phyloP scores from a whole-genome alignment of 1,140 invertebrate genomes.

The Drosophila serrata region DNA sequence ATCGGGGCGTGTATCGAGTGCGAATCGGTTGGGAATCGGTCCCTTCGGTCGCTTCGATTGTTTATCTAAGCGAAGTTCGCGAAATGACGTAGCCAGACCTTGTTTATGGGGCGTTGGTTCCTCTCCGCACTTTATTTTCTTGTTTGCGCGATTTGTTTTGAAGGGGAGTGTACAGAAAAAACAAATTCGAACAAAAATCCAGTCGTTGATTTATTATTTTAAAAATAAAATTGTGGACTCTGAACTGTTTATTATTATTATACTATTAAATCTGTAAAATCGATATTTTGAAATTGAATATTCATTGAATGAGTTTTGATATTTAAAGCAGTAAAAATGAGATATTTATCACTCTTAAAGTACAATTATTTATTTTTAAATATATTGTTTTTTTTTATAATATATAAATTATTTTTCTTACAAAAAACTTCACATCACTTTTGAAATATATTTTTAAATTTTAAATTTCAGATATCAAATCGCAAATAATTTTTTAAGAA shows the following conservation, averaged over 20 bases:
- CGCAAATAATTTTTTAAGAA: neutral
- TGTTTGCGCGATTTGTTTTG: constrained; percentile 31
- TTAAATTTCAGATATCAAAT: too few species aligned
- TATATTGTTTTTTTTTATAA: too few species aligned
- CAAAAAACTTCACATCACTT: too few species aligned
- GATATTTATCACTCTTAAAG: too few species aligned
- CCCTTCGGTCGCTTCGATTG: constrained; percentile 11
- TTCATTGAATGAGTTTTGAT: too few species aligned
- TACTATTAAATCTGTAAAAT: too few species aligned
- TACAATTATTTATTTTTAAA: too few species aligned
- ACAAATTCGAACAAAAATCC: neutral
- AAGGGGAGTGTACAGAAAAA: constrained; percentile 5
- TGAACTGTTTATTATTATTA: neutral
- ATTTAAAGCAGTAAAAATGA: too few species aligned
- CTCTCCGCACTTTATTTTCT: constrained; percentile 29
- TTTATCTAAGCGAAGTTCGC: constrained; percentile 39
- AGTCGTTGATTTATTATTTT: neutral
- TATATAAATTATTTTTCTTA: too few species aligned
- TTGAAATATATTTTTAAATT: too few species aligned
- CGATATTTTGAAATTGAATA: too few species aligned
- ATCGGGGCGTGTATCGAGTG: constrained; percentile 36
- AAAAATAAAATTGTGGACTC: neutral
- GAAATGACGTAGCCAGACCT: constrained; percentile 44
- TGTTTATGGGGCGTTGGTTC: constrained; percentile 48
- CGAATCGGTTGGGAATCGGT: constrained; percentile 45